A percentile compares a stretch with the other conserved stretches of the same genome.
phyloP scores from a whole-genome alignment of 35 echinoderm and acorn worm species.

The Patiria miniata region DNA sequence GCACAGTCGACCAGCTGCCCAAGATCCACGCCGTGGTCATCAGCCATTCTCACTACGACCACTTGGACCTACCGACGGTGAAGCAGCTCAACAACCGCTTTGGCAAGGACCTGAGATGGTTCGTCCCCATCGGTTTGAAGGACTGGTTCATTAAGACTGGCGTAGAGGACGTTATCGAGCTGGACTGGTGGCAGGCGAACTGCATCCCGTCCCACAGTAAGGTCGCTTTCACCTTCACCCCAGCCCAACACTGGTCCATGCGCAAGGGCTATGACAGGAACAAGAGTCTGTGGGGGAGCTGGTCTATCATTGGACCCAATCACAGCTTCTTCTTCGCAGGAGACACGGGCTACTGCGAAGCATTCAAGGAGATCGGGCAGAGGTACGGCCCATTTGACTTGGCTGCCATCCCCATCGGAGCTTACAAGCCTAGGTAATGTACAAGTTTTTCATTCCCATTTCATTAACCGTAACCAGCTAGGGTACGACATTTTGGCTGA shows the following conservation, averaged over 20 bases:
- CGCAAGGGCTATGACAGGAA: slow-evolving; percentile 59
- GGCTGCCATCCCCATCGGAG: slow-evolving; percentile 95
- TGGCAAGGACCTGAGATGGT: slow-evolving; percentile 77
- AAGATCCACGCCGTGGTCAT: slow-evolving; percentile 92
- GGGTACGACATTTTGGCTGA: no score
- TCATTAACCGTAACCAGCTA: no score
- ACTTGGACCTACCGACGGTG: slow-evolving; percentile 81
- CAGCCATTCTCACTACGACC: slow-evolving; percentile 95
- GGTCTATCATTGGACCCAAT: slow-evolving; percentile 89
- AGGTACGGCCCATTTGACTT: slow-evolving; percentile 91
- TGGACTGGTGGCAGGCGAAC: slow-evolving; percentile 99
- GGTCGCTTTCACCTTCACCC: slow-evolving; percentile 80
- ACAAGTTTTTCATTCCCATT: no score
- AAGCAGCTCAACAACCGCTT: slow-evolving; percentile 71
- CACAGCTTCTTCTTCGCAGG: slow-evolving; percentile 95
- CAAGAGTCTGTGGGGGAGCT: slow-evolving; percentile 90
- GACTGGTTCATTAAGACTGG: slow-evolving; percentile 74
- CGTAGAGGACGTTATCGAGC: slow-evolving; percentile 86
- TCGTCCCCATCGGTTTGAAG: slow-evolving; percentile 76
- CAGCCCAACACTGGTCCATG: slow-evolving; percentile 93
- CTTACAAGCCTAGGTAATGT: slow-evolving; percentile 96
- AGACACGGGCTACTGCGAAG: slow-evolving; percentile 92
- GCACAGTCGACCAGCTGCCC: slow-evolving; percentile 73
- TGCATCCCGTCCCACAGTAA: slow-evolving; percentile 74
- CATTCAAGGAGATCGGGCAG: slow-evolving; percentile 88